Evolutionary conservation across 2,888 invertebrate genomes (phyloP).

Genomic region (Dendrolimus houi): DNA sequence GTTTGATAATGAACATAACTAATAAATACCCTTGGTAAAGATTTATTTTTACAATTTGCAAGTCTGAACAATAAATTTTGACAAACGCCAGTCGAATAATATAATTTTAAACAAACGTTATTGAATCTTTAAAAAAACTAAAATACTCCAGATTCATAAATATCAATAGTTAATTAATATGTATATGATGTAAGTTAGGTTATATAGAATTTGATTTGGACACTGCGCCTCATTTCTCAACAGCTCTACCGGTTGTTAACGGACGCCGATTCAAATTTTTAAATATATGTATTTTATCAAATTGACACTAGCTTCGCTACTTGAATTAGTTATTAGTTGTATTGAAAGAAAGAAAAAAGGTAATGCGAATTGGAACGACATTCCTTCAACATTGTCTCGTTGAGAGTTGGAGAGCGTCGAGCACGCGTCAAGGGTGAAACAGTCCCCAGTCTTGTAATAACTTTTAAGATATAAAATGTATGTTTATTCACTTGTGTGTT

Average conservation of each 20-base stretch:
- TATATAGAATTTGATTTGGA: too few relatives aligned
- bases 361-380: slow-evolving; percentile 55
- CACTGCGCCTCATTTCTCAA: slow-evolving; percentile 18
- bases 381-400: slow-evolving; percentile 58
- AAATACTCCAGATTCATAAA: too few relatives aligned
- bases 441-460: slow-evolving; percentile 59
- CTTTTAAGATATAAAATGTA: slow-evolving; percentile 75
- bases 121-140: too few relatives aligned
- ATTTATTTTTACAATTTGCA: too few relatives aligned
- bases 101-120: too few relatives aligned
- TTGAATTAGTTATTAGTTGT: slow-evolving; percentile 42
- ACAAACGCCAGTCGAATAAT: too few relatives aligned
- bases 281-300: slow-evolving; percentile 39
- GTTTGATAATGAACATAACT: too few relatives aligned
- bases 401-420: slow-evolving; percentile 20
- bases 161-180: background rate
- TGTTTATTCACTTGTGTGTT: slow-evolving; percentile 71
- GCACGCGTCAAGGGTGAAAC: slow-evolving; percentile 36
- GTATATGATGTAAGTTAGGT: slow-evolving; percentile 3
- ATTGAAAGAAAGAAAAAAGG: slow-evolving; percentile 34
- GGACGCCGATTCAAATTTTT: slow-evolving; percentile 21
- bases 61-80: too few relatives aligned
- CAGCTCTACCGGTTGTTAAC: slow-evolving; percentile 37
- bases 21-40: too few relatives aligned
- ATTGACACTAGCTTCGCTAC: slow-evolving; percentile 32